Evolutionary conservation across 2,797 vertebrate species (phyloP), one percentile per base, ranked within the genome.

Genomic region (Gymnocypris eckloni): DNA sequence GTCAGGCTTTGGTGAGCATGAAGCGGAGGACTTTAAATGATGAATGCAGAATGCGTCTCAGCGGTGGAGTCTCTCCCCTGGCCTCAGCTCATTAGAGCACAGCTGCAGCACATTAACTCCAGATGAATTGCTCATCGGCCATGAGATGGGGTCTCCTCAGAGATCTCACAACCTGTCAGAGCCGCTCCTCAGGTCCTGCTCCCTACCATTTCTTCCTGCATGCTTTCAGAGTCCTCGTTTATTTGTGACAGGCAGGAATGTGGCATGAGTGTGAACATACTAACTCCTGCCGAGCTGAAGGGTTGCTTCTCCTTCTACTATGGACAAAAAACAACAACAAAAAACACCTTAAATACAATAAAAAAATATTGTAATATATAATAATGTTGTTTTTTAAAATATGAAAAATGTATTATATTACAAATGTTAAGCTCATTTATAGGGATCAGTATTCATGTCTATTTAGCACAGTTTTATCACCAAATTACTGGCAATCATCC

Each of bases 21-120:
- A 66, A 54, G 52, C 25, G 9, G 48, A 76, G 73, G 48, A 77
- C 48, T 41, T 37, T 45, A 33, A 61, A 56, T 89, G 88, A 89
- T 89, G 82, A 84, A 89, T 87, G 86, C 84, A 87, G 67, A 82
- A 82, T 45, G 54, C 56, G 79, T 83, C 86, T 78, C 81, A 73
- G 70, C 70, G 48, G 72, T 75, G 69, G 82, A 84, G 83, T 54
- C 85, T 82, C 84, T 86, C 78, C 72, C 79, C 76, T 25, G 72
- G 86, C 82, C 84, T 45, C 28, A 61, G 85, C 88, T 89, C 85
- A 89, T 90, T 90, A 94, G 90, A 91, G 93, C 89, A 88, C 94
- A 95, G 94, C 94, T 95, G 94, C 92, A 93, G 88, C 90, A 92
- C 94, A 95, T 95, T 93, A 95, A 92, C 89, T 91, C 89, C 89